phyloP scores from a whole-genome alignment of 1,140 invertebrate genomes.

The Melipona quadrifasciata region DNA sequence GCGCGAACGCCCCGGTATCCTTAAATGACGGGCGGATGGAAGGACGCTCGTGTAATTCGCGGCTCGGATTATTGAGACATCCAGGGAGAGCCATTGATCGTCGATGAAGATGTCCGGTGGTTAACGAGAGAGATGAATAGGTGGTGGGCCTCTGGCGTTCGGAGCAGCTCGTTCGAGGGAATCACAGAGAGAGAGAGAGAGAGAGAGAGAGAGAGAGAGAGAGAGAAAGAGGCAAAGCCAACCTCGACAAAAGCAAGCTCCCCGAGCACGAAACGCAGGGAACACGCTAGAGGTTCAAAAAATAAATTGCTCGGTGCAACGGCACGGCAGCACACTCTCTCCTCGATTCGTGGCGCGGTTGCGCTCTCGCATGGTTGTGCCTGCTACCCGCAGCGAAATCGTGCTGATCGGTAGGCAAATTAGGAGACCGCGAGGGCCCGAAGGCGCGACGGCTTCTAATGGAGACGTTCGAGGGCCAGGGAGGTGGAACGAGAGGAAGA shows the following conservation, averaged over 20 bases:
- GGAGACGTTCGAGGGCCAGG: conserved; percentile 53
- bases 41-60: conserved; percentile 53
- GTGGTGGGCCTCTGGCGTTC: conserved; percentile 44
- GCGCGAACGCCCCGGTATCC: too few species aligned
- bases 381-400: conserved; percentile 60
- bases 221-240: neutral
- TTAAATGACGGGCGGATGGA: neutral
- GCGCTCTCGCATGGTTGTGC: neutral
- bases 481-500: neutral
- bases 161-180: conserved; percentile 47
- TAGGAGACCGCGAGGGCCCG: conserved; percentile 59
- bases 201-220: neutral
- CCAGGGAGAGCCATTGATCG: conserved; percentile 51
- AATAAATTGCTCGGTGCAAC: conserved; percentile 63
- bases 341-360: conserved; percentile 14
- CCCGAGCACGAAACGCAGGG: conserved; percentile 38
- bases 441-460: conserved; percentile 66
- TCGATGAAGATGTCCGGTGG: conserved; percentile 63
- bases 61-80: conserved; percentile 61
- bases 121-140: conserved; percentile 66
- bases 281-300: conserved; percentile 48
- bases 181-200: neutral
- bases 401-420: conserved; percentile 68
- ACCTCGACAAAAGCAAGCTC: conserved; percentile 24
- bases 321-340: neutral